Evolutionary conservation across 2,113 vertebrate genomes (phyloP).

Genomic region (Irena cyanogastra): DNA sequence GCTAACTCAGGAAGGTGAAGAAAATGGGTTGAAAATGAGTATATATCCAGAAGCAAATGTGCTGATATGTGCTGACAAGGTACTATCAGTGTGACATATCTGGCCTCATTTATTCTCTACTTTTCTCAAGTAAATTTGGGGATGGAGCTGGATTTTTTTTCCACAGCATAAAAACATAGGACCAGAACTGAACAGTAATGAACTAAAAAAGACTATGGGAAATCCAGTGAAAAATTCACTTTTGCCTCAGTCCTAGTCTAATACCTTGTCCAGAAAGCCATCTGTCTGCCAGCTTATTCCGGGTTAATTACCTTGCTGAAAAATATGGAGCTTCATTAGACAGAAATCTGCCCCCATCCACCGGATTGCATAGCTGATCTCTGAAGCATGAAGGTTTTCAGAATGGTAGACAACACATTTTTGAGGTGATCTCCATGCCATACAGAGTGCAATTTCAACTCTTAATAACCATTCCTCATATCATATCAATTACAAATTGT

Average conservation of each 20-base stretch:
- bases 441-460: neutral
- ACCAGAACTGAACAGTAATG: neutral
- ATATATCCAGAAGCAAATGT: neutral
- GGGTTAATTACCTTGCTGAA: neutral
- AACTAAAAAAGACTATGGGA: neutral
- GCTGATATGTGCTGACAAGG: neutral
- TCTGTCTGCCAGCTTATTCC: neutral
- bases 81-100: neutral
- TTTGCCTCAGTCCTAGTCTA: neutral
- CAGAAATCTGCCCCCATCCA: neutral
- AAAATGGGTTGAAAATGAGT: neutral
- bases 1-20: neutral
- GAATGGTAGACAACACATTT: neutral
- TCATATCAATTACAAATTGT: rapidly evolving
- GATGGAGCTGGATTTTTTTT: neutral
- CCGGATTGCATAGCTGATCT: neutral
- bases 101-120: neutral
- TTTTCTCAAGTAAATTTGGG: neutral
- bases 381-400: neutral
- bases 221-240: neutral
- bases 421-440: neutral
- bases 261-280: neutral
- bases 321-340: neutral
- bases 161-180: neutral
- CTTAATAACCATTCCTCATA: neutral